Evolutionary conservation across 2,888 invertebrate genomes (phyloP), one percentile per base, ranked within the genome.

Genomic region (Leistus spinibarbis): DNA sequence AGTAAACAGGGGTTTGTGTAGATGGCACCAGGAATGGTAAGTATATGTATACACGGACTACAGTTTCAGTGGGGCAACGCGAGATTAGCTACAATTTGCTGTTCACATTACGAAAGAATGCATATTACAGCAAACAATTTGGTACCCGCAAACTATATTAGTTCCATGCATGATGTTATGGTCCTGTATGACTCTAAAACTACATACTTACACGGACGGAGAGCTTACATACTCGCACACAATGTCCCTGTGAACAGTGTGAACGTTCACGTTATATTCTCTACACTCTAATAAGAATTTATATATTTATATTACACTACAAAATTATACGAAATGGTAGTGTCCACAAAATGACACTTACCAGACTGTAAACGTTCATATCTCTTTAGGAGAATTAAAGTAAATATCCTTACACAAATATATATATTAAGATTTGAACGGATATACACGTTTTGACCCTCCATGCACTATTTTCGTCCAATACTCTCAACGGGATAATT

Each of bases 111-210:
- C 73, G 67, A 73, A 73, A 73, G 73, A 73, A 73, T 73, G 73
- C 73, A 73, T 73, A 73, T 73, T 73, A 73, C 73, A 22, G 73
- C 67, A 73, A 73, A 73, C 73, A 73, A 73, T 73, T 73, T 73
- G 60, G 73, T 73, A 54, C 67, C n/a, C 73, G 67, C 40, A 73
- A 73, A 73, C 73, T 73, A 66, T 73, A 73, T 73, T 73, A 73
- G 73, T 73, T 73, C 54, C 24, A 64, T 65, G 72, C 72, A 72
- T 66, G 72, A 65, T 72, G 72, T 24, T 66, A 66, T 64, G 22
- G 24, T 64, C 71, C 71, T 54, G 64, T 54, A 71, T 63, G 64
- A 63, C 54, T 71, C 54, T 54, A 62, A n/a, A 71, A 71, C 71
- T 71, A 64, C 71, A 71, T 71, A 71, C 63, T 71, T 71, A 40